phyloP scores from a whole-genome alignment of 2,113 vertebrate species.

The Hydrochoerus hydrochaeris region DNA sequence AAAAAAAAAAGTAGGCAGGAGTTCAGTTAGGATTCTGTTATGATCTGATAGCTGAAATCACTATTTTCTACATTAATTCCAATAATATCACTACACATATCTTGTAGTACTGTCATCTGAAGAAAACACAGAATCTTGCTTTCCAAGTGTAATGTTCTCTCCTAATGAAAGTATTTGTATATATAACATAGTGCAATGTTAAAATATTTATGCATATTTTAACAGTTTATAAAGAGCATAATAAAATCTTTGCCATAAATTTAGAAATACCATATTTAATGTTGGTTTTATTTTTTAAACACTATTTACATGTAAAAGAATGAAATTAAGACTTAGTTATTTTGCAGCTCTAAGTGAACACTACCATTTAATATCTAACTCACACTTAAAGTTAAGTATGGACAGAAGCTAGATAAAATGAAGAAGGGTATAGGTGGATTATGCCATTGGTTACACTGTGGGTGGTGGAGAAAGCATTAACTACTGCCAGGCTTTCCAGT shows the following conservation, averaged over 20 bases:
- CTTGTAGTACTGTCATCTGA: background rate
- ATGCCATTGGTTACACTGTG: background rate
- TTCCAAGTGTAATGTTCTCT: background rate
- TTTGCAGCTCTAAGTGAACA: background rate
- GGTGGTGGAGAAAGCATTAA: background rate
- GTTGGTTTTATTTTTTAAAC: background rate
- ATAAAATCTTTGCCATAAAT: background rate
- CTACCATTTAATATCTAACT: background rate
- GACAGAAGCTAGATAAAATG: background rate
- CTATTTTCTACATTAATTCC: background rate
- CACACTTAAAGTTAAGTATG: background rate
- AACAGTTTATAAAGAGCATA: background rate
- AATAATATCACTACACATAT: background rate
- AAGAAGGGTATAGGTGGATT: background rate
- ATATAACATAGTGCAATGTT: background rate
- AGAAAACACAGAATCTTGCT: background rate
- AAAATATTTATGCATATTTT: background rate
- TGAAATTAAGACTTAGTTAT: background rate
- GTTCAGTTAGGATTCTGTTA: background rate
- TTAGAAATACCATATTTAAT: background rate
- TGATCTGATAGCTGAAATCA: background rate
- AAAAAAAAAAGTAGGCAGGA: background rate
- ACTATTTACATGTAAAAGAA: conserved; percentile 19
- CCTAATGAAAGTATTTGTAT: conserved; percentile 4
- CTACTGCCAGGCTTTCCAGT: background rate